phyloP scores from a whole-genome alignment of 2,888 invertebrate species.

The Lutraria lutraria region DNA sequence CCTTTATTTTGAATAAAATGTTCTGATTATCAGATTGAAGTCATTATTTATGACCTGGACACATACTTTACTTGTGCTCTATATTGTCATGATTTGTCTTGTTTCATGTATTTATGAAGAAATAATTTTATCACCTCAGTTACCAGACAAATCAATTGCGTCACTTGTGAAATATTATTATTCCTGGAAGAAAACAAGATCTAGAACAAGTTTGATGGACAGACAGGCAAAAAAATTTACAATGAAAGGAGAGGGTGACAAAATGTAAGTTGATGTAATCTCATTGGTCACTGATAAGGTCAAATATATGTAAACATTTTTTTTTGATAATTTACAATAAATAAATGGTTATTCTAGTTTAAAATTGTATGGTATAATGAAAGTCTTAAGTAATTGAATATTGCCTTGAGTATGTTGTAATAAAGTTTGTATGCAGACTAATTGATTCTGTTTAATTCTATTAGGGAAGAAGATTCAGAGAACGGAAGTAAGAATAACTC shows the following conservation, averaged over 20 bases:
- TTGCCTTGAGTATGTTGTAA: too few relatives aligned
- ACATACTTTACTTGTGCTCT: background rate
- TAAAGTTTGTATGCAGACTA: background rate
- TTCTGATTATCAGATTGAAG: too few relatives aligned
- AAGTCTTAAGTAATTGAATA: too few relatives aligned
- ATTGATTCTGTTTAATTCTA: conserved; percentile 39
- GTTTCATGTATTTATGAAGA: background rate
- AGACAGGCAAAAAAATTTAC: conserved; percentile 91
- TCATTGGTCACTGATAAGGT: background rate
- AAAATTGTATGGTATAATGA: too few relatives aligned
- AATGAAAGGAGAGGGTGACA: conserved; percentile 74
- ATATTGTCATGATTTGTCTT: background rate
- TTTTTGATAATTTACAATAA: too few relatives aligned
- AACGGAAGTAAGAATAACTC: conserved; percentile 91
- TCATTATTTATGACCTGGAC: too few relatives aligned
- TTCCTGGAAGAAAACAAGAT: conserved; percentile 98
- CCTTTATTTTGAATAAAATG: too few relatives aligned
- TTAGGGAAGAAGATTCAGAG: conserved; percentile 93
- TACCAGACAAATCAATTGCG: conserved; percentile 98
- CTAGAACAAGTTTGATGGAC: conserved; percentile 97
- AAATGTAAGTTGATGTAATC: conserved; percentile 55
- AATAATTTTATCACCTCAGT: conserved; percentile 88
- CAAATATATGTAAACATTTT: too few relatives aligned
- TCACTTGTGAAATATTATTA: conserved; percentile 99
- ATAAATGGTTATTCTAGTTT: too few relatives aligned